Evolutionary conservation across 2,113 vertebrate genomes (phyloP).

Genomic region (Orientallactaga bullata): DNA sequence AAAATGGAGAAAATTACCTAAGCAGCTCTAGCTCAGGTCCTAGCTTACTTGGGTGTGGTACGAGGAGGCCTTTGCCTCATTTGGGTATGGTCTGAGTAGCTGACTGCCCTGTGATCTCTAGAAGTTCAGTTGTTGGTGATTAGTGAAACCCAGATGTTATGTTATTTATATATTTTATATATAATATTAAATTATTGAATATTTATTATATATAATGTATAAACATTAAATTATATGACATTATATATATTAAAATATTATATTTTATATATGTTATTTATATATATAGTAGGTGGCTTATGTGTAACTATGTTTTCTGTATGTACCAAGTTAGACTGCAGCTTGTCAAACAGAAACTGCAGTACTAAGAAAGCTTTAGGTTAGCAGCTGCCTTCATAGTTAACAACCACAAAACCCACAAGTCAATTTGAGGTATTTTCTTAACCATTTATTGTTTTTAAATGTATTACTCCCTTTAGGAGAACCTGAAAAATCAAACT

Average conservation of each 20-base stretch:
- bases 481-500: constrained; percentile 14
- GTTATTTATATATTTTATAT: too few relatives aligned
- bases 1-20: not conserved
- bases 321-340: not conserved
- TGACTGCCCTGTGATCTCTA: not conserved
- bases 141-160: not conserved
- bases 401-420: not conserved
- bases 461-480: not conserved
- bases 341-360: not conserved
- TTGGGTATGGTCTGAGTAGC: too few relatives aligned
- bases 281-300: too few relatives aligned
- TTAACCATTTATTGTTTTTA: constrained; percentile 5
- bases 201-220: too few relatives aligned
- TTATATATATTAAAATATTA: too few relatives aligned
- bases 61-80: too few relatives aligned
- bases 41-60: too few relatives aligned
- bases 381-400: not conserved
- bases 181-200: too few relatives aligned
- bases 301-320: not conserved
- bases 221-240: too few relatives aligned
- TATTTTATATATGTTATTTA: too few relatives aligned
- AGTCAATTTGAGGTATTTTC: not conserved
- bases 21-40: too few relatives aligned
- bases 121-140: not conserved
- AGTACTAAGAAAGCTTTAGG: not conserved